phyloP scores from a whole-genome alignment of 2,113 vertebrate species.

The Sclerurus mexicanus region DNA sequence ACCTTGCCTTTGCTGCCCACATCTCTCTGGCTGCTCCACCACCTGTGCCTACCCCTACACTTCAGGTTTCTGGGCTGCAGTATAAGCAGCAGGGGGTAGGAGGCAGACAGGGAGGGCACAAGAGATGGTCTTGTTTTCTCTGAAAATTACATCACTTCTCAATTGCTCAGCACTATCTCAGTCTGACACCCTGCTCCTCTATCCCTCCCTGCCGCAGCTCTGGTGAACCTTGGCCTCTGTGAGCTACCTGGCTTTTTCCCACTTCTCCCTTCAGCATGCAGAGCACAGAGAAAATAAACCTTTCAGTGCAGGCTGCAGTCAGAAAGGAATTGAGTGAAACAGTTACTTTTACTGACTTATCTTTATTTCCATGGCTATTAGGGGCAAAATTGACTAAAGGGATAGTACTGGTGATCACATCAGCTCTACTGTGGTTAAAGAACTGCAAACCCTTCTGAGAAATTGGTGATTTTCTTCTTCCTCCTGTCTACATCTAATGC shows the following conservation, averaged over 20 bases:
- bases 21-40: not conserved
- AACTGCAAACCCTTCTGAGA: not conserved
- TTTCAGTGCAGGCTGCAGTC: not conserved
- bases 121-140: not conserved
- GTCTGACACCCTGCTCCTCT: not conserved
- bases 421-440: not conserved
- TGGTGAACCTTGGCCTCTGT: not conserved
- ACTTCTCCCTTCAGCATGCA: not conserved
- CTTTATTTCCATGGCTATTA: not conserved
- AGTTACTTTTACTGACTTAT: not conserved
- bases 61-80: not conserved
- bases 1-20: not conserved
- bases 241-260: not conserved
- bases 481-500: not conserved
- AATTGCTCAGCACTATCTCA: not conserved
- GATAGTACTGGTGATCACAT: not conserved
- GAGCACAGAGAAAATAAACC: not conserved
- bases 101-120: not conserved
- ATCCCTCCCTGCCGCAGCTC: not conserved
- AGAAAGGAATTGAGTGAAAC: not conserved
- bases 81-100: not conserved
- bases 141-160: not conserved
- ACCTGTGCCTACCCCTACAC: too few relatives aligned
- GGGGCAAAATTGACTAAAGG: not conserved
- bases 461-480: not conserved